A percentile compares a stretch with the other conserved stretches of the same genome.
These are phyloP conservation scores for Macropodus opercularis DNA, from an alignment of 2,797 vertebrate species.

Conservation along the genomic window DNA sequence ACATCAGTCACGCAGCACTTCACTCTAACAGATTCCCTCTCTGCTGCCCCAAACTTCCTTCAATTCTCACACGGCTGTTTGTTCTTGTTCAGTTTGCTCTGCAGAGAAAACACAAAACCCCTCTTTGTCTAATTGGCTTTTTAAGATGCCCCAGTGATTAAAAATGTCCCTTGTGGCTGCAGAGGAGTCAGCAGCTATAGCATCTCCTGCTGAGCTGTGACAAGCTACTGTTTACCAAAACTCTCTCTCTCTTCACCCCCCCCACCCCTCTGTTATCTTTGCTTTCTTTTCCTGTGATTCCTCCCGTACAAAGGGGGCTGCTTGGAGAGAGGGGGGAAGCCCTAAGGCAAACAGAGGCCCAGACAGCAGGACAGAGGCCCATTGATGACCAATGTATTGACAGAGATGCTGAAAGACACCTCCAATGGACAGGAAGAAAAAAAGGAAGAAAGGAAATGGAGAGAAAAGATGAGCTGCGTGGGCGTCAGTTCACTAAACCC, in stretches of 20 bases:
- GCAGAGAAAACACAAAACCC: conserved; percentile 60
- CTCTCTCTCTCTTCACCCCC: conserved; percentile 35
- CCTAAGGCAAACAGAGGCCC: conserved; percentile 74
- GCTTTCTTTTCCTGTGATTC: conserved; percentile 68
- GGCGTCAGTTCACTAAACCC: conserved; percentile 13
- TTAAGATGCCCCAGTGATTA: conserved; percentile 63
- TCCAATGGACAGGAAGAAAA: conserved; percentile 18
- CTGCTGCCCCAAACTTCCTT: conserved; percentile 49
- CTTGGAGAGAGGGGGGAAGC: conserved; percentile 52
- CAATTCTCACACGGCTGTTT: conserved; percentile 70
- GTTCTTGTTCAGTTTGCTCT: conserved; percentile 50
- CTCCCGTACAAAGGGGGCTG: conserved; percentile 68
- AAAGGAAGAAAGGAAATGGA: conserved; percentile 19
- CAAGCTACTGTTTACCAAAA: conserved; percentile 74
- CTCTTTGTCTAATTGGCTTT: conserved; percentile 69
- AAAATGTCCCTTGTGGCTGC: conserved; percentile 51
- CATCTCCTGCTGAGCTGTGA: conserved; percentile 68
- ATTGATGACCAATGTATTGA: conserved; percentile 69
- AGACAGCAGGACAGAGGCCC: conserved; percentile 67
- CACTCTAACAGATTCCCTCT: conserved; percentile 45
- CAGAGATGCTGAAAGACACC: conserved; percentile 61
- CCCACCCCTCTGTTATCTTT: conserved; percentile 53
- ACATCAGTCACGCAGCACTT: conserved; percentile 65
- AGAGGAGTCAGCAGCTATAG: conserved; percentile 44
- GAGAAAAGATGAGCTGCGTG: conserved; percentile 9